Conservation (phyloP, 2,797 vertebrate species). For the Falco concolor region DNA sequence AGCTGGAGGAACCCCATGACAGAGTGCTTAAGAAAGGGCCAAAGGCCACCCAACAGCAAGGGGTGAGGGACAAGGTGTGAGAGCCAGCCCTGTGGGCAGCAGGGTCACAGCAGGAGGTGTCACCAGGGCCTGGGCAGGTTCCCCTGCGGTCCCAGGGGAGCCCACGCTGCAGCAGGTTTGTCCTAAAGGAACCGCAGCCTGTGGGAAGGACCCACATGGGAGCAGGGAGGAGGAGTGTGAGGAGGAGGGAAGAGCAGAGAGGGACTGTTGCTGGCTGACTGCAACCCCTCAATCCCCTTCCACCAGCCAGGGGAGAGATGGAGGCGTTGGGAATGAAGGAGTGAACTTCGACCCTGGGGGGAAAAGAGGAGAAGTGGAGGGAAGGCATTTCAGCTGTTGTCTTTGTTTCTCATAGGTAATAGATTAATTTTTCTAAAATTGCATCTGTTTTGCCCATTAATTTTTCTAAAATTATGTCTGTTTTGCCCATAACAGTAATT, state of each 20-base stretch:
- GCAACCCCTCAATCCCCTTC: neutral
- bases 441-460: neutral
- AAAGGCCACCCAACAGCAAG: accelerated
- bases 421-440: neutral
- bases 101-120: neutral
- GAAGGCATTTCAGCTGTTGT: neutral
- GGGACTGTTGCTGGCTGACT: accelerated
- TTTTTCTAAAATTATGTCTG: neutral
- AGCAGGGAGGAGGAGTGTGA: neutral
- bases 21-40: neutral
- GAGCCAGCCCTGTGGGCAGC: neutral
- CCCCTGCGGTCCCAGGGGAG: neutral
- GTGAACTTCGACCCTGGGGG: accelerated
- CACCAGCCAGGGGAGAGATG: neutral
- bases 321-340: neutral
- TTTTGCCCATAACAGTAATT: neutral
- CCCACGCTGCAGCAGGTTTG: neutral
- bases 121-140: neutral
- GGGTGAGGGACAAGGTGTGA: neutral
- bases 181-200: neutral
- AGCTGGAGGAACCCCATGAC: accelerated
- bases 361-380: neutral
- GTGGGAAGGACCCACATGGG: too few relatives aligned
- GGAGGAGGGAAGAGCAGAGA: neutral
- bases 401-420: neutral